Conservation (phyloP, 2,888 invertebrate species). For the Volucella inanis region DNA sequence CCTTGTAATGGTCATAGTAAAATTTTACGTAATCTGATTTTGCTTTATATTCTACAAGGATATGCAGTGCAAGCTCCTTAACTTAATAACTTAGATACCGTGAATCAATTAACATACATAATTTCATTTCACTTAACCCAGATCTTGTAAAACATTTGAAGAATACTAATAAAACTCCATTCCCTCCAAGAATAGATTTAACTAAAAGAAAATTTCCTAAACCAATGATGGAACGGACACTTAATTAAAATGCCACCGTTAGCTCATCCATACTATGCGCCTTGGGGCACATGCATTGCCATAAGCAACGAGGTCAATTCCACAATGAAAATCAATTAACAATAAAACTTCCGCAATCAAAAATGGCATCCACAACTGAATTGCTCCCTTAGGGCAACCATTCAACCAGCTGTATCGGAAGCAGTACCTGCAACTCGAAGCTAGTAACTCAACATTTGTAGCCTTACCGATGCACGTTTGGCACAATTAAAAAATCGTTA, state of each 20-base stretch:
- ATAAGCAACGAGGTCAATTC: conserved; percentile 49
- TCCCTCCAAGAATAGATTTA: no score
- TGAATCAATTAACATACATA: no score
- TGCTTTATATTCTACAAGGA: no score
- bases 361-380: conserved; percentile 47
- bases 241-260: conserved; percentile 53
- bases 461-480: conserved; percentile 36
- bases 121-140: no score
- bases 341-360: conserved; percentile 57
- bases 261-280: conserved; percentile 16
- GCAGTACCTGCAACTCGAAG: not conserved
- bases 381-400: conserved; percentile 16
- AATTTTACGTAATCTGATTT: no score
- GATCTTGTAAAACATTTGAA: no score
- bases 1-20: no score
- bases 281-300: conserved; percentile 57
- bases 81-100: no score
- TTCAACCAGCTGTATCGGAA: not conserved
- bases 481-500: conserved; percentile 60
- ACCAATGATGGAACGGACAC: conserved; percentile 30
- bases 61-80: no score
- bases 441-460: not conserved
- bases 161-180: no score
- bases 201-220: not conserved
- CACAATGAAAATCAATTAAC: conserved; percentile 71